A percentile compares a stretch with the other conserved stretches of the same genome.
Conservation (phyloP, 2,888 invertebrate species). For the Diploptera punctata region DNA sequence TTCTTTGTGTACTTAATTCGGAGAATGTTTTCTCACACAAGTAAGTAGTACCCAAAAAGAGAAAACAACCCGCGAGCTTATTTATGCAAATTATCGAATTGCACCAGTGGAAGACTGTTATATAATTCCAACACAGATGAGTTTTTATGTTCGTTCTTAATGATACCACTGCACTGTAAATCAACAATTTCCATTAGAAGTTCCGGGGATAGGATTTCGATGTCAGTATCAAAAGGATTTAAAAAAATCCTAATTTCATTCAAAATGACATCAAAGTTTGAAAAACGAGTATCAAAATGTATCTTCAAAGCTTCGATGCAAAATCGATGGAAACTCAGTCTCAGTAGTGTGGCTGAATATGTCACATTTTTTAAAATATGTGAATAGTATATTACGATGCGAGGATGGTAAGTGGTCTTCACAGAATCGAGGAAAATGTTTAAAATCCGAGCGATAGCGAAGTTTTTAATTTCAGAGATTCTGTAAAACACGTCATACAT, state of each 20-base stretch:
- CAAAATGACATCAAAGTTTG: background rate
- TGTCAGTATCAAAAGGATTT: conserved; percentile 4
- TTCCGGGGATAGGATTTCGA: too few species aligned
- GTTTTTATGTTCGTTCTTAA: conserved; percentile 46
- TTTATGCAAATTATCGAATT: background rate
- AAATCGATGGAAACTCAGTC: conserved; percentile 42
- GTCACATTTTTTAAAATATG: conserved; percentile 46
- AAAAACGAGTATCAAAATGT: too few species aligned
- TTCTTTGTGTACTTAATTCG: too few species aligned
- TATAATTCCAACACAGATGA: conserved; percentile 40
- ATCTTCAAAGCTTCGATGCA: conserved; percentile 46
- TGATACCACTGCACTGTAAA: conserved; percentile 33
- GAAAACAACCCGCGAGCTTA: background rate
- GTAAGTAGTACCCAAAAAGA: background rate
- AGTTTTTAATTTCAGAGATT: too few species aligned
- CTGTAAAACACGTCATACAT: background rate
- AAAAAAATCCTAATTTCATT: background rate
- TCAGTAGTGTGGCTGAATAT: conserved; percentile 45
- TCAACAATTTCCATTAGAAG: conserved; percentile 12
- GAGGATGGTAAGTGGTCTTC: too few species aligned
- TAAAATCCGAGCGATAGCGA: too few species aligned
- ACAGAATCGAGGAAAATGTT: too few species aligned
- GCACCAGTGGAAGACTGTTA: background rate
- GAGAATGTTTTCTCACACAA: background rate
- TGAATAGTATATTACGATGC: too few species aligned